phyloP scores from a whole-genome alignment of 2,888 invertebrate species.

The Pristionchus japonicus region DNA sequence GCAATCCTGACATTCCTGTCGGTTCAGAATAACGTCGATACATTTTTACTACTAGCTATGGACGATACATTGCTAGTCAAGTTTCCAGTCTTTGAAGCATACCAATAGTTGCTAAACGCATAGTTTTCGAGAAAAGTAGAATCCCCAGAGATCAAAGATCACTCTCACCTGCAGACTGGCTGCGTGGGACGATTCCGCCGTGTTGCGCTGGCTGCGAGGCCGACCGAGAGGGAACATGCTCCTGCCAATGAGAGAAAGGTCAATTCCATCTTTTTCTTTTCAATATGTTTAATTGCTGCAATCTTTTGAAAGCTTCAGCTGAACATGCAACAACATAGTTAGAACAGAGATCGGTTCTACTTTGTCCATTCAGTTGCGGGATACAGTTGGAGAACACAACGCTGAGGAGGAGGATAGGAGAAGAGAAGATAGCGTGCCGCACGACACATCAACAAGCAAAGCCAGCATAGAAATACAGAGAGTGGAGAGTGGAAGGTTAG shows the following conservation, averaged over 20 bases:
- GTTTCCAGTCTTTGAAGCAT: too few species aligned
- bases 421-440: background rate
- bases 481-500: background rate
- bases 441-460: background rate
- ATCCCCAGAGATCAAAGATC: background rate
- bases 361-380: background rate
- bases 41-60: too few species aligned
- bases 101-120: too few species aligned
- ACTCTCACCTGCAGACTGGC: conserved; percentile 6
- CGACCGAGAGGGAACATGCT: conserved; percentile 21
- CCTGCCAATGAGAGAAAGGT: conserved; percentile 31
- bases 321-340: background rate
- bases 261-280: too few species aligned
- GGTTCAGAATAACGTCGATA: too few species aligned
- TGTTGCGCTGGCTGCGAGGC: background rate
- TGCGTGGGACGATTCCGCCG: background rate
- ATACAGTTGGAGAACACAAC: background rate
- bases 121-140: background rate
- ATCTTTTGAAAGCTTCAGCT: too few species aligned
- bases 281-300: too few species aligned
- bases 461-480: background rate
- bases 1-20: too few species aligned
- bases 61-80: too few species aligned
- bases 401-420: background rate
- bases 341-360: background rate